These are phyloP conservation scores for Melanchra persicariae DNA, from an alignment of 2,888 invertebrate genomes.

Conservation along the genomic window DNA sequence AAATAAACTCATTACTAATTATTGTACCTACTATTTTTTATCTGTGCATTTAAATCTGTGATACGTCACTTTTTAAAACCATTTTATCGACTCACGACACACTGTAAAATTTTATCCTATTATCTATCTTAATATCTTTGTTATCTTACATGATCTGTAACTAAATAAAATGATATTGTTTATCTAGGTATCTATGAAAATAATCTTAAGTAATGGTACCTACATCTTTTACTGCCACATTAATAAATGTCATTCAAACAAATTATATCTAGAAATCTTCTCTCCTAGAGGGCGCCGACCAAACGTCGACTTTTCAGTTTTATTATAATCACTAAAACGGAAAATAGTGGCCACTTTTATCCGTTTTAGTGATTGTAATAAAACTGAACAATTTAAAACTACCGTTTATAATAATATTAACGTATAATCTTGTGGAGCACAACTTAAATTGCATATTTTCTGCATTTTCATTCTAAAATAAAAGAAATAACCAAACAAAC, in stretches of 20 bases:
- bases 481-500: too few species aligned
- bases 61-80: conserved; percentile 17
- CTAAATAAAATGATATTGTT: conserved; percentile 36
- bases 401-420: too few species aligned
- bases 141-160: conserved; percentile 52
- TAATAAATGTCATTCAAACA: not conserved
- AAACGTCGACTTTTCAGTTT: too few species aligned
- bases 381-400: too few species aligned
- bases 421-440: too few species aligned
- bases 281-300: too few species aligned
- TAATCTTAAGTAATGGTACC: conserved; percentile 18
- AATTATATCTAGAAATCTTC: not conserved
- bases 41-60: conserved; percentile 30
- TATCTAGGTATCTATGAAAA: conserved; percentile 18
- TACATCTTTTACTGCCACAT: conserved; percentile 1
- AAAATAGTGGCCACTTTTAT: too few species aligned
- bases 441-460: too few species aligned
- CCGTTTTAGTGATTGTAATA: too few species aligned
- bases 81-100: conserved; percentile 41
- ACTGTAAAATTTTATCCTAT: conserved; percentile 32
- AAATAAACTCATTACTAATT: conserved; percentile 18
- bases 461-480: too few species aligned
- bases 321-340: too few species aligned
- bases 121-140: conserved; percentile 44
- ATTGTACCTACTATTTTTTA: conserved; percentile 20